phyloP scores from a whole-genome alignment of 2,888 invertebrate species.

The Xylota sylvarum region DNA sequence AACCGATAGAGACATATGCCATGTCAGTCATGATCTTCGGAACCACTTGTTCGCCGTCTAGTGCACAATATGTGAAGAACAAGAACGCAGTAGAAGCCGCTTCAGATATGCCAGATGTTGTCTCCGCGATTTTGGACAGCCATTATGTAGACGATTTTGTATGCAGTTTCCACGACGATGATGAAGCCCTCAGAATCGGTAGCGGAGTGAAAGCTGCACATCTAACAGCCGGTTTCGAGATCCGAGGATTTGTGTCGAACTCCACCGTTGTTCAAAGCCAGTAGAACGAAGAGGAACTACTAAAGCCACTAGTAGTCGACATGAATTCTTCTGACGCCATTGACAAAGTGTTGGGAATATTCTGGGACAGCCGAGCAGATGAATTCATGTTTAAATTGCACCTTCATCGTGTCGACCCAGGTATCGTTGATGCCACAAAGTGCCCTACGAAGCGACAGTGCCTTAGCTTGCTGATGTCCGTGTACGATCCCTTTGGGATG shows the following conservation, averaged over 20 bases:
- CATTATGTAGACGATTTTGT: slow-evolving; percentile 65
- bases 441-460: no score
- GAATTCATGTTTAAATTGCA: slow-evolving; percentile 58
- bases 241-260: slow-evolving; percentile 30
- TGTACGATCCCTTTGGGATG: slow-evolving; percentile 79
- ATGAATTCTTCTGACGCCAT: slow-evolving; percentile 2
- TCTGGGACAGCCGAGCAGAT: slow-evolving; percentile 52
- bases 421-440: slow-evolving; percentile 18
- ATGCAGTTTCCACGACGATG: slow-evolving; percentile 26
- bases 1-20: slow-evolving; percentile 53
- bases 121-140: slow-evolving; percentile 49
- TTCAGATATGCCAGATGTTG: slow-evolving; percentile 44
- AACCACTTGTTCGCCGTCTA: slow-evolving; percentile 71
- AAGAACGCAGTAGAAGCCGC: slow-evolving; percentile 50
- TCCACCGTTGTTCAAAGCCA: not conserved
- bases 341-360: slow-evolving; percentile 75
- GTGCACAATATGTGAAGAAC: slow-evolving; percentile 74
- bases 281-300: slow-evolving; percentile 6
- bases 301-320: not conserved
- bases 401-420: slow-evolving; percentile 37
- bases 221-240: slow-evolving; percentile 22
- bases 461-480: slow-evolving; percentile 78
- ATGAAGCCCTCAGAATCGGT: slow-evolving; percentile 29
- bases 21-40: slow-evolving; percentile 78
- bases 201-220: slow-evolving; percentile 20